phyloP scores from a whole-genome alignment of 2,888 invertebrate species.

The Aquatica leii region DNA sequence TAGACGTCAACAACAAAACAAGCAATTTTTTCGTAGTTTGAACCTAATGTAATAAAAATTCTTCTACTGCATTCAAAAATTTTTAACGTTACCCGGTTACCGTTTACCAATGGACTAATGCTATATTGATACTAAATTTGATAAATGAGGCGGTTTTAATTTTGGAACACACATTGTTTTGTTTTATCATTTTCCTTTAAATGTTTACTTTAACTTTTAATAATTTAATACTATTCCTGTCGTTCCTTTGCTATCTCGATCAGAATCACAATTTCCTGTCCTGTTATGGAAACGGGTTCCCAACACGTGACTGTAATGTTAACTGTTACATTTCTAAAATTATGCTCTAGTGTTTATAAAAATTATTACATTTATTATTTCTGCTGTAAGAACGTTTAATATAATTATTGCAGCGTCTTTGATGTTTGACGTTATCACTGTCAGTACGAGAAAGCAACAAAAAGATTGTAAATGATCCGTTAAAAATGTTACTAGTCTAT shows the following conservation, averaged over 20 bases:
- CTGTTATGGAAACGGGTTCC: constrained; percentile 34
- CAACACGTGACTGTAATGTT: constrained; percentile 33
- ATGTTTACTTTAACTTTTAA: constrained; percentile 26
- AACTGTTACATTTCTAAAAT: constrained; percentile 6
- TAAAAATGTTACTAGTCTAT: constrained; percentile 38
- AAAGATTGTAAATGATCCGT: constrained; percentile 37
- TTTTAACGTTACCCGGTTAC: too few relatives aligned
- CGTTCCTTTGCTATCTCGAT: constrained; percentile 38
- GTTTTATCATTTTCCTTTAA: constrained; percentile 2
- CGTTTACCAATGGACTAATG: too few relatives aligned
- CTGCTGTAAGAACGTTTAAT: not conserved
- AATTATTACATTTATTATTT: not conserved
- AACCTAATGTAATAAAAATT: too few relatives aligned
- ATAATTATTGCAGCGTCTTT: not conserved
- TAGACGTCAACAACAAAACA: too few relatives aligned
- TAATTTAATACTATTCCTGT: constrained; percentile 40
- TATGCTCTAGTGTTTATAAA: not conserved
- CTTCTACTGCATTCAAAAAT: too few relatives aligned
- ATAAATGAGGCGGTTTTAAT: too few relatives aligned
- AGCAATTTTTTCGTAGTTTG: too few relatives aligned
- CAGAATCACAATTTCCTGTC: constrained; percentile 43
- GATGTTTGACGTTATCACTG: constrained; percentile 27
- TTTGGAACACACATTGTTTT: too few relatives aligned
- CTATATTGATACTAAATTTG: too few relatives aligned
- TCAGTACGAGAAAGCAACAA: constrained; percentile 27